Evolutionary conservation across 2,888 invertebrate species (phyloP), one percentile per base, ranked within the genome.

Genomic region (Ormyrus thymus): DNA sequence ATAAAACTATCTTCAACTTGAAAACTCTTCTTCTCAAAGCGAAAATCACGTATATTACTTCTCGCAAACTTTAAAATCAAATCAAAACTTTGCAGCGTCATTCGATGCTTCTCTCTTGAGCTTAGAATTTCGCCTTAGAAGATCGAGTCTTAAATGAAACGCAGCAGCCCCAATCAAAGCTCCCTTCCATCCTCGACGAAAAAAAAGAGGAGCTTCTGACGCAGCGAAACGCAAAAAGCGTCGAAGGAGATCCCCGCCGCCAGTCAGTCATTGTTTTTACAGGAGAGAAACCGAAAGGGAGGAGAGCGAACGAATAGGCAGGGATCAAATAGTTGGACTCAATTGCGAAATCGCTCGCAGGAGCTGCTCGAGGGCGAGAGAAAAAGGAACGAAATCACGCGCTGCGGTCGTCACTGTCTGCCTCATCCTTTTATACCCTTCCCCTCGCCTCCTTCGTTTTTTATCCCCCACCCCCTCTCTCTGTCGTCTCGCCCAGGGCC

Each of bases 391-490:
- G 55, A 50, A 68, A 68, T 78, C 65, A 55, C 53, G 43, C 45
- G 29, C 72, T 78, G 80, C 82, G 83, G 82, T 83, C 82, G 79
- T 81, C 79, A 68, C 70, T 62, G 59, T 69, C 71, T 45, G 56
- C 56, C 53, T 59, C 62, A 13, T 64, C 55, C 45, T 61, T 61
- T 76, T 55, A 55, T n/a, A 11, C 15, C 13, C 13, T 43, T 10
- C 50, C 29, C 59, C 13, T 64, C 43, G 46, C 15, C 7, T 0
- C 29, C 7, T 0, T 4, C 29, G 29, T 59, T 15, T 3, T 59
- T 10, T 29, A 10, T 8, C 29, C 6, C 59, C 1, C 45, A 6
- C 11, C n/a, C 10, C 48, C 13, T 72, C 72, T 62, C 51, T 13
- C 45, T 51, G n/a, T 15, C 55, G 7, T n/a, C n/a, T 48, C 11